phyloP scores from a whole-genome alignment of 2,797 vertebrate genomes.

The Coluber constrictor region DNA sequence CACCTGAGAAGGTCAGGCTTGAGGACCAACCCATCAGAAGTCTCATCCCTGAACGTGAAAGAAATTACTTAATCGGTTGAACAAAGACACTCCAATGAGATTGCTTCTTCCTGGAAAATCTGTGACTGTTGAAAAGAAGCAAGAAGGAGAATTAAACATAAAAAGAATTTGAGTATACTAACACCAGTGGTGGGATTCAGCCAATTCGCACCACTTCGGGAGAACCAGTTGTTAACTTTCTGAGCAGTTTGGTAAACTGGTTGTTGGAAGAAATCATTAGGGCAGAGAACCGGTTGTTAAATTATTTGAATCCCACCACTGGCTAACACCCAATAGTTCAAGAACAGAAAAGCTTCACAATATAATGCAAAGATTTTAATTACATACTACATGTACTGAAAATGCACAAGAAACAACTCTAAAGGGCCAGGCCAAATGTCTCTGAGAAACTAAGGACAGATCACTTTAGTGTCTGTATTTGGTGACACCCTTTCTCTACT shows the following conservation, averaged over 20 bases:
- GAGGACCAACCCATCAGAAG: background rate
- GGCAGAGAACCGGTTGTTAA: too few relatives aligned
- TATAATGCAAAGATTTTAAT: background rate
- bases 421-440: background rate
- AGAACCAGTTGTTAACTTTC: too few relatives aligned
- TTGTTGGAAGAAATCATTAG: too few relatives aligned
- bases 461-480: background rate
- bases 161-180: background rate
- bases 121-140: background rate
- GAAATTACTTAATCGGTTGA: background rate
- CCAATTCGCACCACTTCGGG: too few relatives aligned
- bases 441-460: background rate
- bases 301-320: too few relatives aligned
- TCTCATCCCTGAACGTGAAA: fast-evolving
- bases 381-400: background rate
- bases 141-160: background rate
- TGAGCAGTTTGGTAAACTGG: too few relatives aligned
- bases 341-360: background rate
- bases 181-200: background rate
- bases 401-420: background rate
- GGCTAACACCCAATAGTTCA: background rate
- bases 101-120: background rate
- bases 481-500: background rate
- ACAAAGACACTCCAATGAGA: background rate
- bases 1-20: slow-evolving; percentile 28